Base-by-base conservation (phyloP, 1,140 invertebrate genomes). In the Euwallacea similis region DNA sequence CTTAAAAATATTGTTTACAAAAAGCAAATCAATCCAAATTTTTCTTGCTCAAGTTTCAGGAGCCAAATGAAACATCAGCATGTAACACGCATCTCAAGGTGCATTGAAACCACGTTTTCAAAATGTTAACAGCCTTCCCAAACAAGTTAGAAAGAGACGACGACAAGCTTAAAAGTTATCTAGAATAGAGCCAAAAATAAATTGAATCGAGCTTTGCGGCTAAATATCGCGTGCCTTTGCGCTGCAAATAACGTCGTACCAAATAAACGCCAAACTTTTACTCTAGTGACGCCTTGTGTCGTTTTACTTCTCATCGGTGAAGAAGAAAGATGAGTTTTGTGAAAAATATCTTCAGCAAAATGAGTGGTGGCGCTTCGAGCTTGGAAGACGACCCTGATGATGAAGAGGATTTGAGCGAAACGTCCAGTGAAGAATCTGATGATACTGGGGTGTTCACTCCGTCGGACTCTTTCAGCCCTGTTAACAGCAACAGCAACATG, bases 291-390 rank as follows among this genome's bases (percentile, higher is more conserved):
- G 71, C 64, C 21, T n/a, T 13, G 62, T 63, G 54, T 70, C 63
- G 70, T 66, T 46, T 61, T 65, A 11, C 55, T 15, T 66, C 69
- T 53, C 54, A 54, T 58, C 15, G 46, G 10, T 44, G 9, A 15
- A 42, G 13, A 56, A 55, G 47, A 68, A 68, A 67, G 60, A 79
- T 79, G 78, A 79, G 78, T 78, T 79, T 79, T 56, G 77, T 79
- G 33, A 76, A 74, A 65, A 79, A 76, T 64, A 79, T 79, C 54
- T 78, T 79, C 63, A 73, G 72, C 50, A 77, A 76, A 73, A 74
- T 76, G 42, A 53, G 73, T 47, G 75, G 69, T 13, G 70, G 63
- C 16, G 43, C 43, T 46, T 11, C 63, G 4, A 67, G 71, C 42
- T 41, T 66, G 42, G 73, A 72, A 10, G 74, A 76, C 47, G 75